A percentile compares a stretch with the other conserved stretches of the same genome.
phyloP scores from a whole-genome alignment of 1,140 invertebrate species.

The Drosophila equinoxialis region DNA sequence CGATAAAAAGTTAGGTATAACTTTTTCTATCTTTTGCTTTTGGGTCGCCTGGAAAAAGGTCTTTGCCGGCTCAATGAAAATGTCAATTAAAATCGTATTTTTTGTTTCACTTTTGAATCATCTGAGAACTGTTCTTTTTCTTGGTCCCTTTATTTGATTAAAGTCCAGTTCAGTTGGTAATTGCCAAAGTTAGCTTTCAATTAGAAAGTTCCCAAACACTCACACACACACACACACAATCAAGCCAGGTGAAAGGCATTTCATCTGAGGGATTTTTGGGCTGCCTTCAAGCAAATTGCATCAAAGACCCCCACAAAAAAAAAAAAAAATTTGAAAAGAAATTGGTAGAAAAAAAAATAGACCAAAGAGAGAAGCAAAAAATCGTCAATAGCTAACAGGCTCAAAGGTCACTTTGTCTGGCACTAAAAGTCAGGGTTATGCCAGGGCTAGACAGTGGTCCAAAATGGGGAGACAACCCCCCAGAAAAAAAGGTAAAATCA shows the following conservation, averaged over 20 bases:
- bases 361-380: slow-evolving; percentile 33
- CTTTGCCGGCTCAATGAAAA: slow-evolving; percentile 64
- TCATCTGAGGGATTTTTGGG: slow-evolving; percentile 48
- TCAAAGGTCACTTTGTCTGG: slow-evolving; percentile 72
- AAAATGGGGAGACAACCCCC: slow-evolving; percentile 25
- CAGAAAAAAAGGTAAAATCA: slow-evolving; percentile 27
- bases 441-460: slow-evolving; percentile 35
- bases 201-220: slow-evolving; percentile 67
- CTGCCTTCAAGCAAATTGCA: slow-evolving; percentile 16
- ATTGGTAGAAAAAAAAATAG: slow-evolving; percentile 27
- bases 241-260: slow-evolving; percentile 53
- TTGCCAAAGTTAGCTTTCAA: slow-evolving; percentile 81
- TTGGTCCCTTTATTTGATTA: slow-evolving; percentile 63
- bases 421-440: slow-evolving; percentile 46
- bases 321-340: background rate
- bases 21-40: slow-evolving; percentile 47
- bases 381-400: slow-evolving; percentile 17
- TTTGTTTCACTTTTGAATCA: slow-evolving; percentile 64
- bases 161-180: slow-evolving; percentile 67
- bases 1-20: slow-evolving; percentile 41
- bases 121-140: slow-evolving; percentile 14
- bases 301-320: slow-evolving; percentile 27
- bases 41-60: slow-evolving; percentile 10
- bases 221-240: slow-evolving; percentile 15
- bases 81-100: slow-evolving; percentile 74